These are phyloP conservation scores for Heteromyza rotundicornis DNA, from an alignment of 2,888 invertebrate genomes.

Conservation along the genomic window DNA sequence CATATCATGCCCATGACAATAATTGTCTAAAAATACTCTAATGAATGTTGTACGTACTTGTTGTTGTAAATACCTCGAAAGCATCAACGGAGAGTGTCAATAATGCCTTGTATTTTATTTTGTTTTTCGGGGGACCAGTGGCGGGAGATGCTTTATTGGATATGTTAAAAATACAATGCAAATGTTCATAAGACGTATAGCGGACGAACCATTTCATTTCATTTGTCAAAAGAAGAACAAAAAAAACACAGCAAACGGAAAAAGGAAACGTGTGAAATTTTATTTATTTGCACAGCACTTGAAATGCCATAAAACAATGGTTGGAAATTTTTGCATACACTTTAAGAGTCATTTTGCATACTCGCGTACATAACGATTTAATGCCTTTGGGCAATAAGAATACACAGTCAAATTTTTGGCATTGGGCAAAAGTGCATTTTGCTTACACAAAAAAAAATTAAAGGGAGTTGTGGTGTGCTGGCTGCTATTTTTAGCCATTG, in stretches of 20 bases:
- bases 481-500: neutral
- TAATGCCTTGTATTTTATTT: neutral
- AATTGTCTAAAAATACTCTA: neutral
- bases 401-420: too few species aligned
- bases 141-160: neutral
- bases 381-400: too few species aligned
- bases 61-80: neutral
- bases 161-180: conserved; percentile 1
- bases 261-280: conserved; percentile 24
- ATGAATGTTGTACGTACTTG: neutral
- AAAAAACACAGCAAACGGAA: too few species aligned
- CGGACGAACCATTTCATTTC: neutral
- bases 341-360: neutral
- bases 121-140: neutral
- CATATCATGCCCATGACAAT: neutral
- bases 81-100: neutral
- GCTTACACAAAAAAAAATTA: too few species aligned
- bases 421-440: conserved; percentile 12
- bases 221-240: too few species aligned
- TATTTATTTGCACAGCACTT: conserved; percentile 24
- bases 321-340: conserved; percentile 13
- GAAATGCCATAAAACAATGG: conserved; percentile 19
- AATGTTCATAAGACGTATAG: too few species aligned
- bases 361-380: conserved; percentile 12
- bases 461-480: neutral